Conservation (phyloP, 2,113 vertebrate genomes). For the Zingel zingel region DNA sequence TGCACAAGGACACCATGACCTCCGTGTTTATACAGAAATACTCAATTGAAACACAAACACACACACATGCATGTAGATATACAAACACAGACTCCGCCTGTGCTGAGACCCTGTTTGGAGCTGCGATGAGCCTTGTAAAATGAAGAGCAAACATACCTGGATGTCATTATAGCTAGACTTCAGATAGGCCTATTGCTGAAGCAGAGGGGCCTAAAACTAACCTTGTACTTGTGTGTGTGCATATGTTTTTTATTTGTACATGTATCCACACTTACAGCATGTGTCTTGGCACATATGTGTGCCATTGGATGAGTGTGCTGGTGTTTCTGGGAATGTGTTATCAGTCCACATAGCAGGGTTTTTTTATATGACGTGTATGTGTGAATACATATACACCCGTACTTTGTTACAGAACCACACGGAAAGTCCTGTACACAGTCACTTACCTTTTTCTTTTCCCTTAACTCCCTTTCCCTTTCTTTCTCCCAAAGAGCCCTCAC, state of each 20-base stretch:
- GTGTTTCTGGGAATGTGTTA: slow-evolving; percentile 2
- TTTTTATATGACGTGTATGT: background rate
- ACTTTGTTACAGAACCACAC: background rate
- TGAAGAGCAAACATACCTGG: slow-evolving; percentile 84
- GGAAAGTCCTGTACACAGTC: background rate
- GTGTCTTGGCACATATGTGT: slow-evolving; percentile 9
- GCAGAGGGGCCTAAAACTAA: slow-evolving; percentile 17
- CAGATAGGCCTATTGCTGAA: slow-evolving; percentile 62
- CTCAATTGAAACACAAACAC: slow-evolving; percentile 15
- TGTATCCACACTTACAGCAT: slow-evolving; percentile 19
- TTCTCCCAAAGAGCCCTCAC: slow-evolving; percentile 36
- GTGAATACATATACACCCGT: background rate
- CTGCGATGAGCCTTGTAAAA: slow-evolving; percentile 80
- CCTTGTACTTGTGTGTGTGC: slow-evolving; percentile 19
- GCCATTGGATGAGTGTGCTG: background rate
- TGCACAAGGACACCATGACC: slow-evolving; percentile 14
- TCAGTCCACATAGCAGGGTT: background rate
- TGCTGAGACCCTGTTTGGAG: slow-evolving; percentile 67
- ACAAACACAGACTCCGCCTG: background rate
- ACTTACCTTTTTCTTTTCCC: background rate
- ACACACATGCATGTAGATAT: background rate
- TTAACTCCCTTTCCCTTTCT: background rate
- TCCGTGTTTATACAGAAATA: slow-evolving; percentile 4
- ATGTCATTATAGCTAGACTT: slow-evolving; percentile 77
- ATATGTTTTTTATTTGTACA: slow-evolving; percentile 55